Base-by-base conservation (phyloP, 2,888 invertebrate genomes). In the Heliothis peltigera region DNA sequence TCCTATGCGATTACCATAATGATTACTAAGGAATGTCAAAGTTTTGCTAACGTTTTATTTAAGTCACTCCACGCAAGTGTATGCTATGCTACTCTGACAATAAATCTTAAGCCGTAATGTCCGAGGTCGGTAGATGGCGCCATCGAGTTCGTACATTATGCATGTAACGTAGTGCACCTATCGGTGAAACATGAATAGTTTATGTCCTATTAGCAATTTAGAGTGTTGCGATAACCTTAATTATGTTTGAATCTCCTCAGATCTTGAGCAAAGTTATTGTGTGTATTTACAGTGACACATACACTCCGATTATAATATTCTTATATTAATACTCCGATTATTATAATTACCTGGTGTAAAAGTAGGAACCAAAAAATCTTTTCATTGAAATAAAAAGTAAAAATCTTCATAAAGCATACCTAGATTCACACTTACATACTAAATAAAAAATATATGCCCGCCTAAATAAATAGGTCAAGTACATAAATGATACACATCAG, bases 401-500 rank as follows among this genome's bases (percentile, higher is more conserved):
- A 54, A 52, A 39, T 35, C 7, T 43, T 19, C 12, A 43, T 22
- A 64, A 59, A 70, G 19, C 25, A 42, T 47, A 25, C 39, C 4
- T 18, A 8, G 4, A 44, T 28, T 58, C 32, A 52, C 48, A 52
- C 28, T 32, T 62, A 42, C 56, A 39, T 44, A 52, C 21, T 43
- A 49, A 8, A 56, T 57, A 46, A 49, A 58, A 22, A 57, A 64
- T 53, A 32, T 17, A 4, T 42, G 17, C 39, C 8, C 43, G 43
- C 64, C 71, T 61, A 59, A 76, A 48, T 77, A 75, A 77, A 72
- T 75, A 77, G 77, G 73, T 77, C 77, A 67, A 72, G 75, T 77
- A 77, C 73, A 73, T 72, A 72, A 68, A 77, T 73, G 64, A 68
- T 77, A 77, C 60, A 70, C 77, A 74, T 77, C 77, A 73, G 76